phyloP scores from a whole-genome alignment of 1,140 invertebrate species.

The Zaprionus lachaisei region DNA sequence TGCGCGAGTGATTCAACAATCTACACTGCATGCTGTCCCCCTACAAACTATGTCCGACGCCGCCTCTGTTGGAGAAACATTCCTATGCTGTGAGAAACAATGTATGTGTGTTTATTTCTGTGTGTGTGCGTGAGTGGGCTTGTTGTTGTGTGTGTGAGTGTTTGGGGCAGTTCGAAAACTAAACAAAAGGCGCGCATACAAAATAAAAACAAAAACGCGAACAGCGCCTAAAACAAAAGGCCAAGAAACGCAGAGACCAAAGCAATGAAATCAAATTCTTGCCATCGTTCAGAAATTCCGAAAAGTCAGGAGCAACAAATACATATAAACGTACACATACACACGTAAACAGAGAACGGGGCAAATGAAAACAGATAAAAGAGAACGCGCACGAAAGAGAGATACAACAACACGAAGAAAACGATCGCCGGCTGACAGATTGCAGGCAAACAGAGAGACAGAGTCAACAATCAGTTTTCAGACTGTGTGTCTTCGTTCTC shows the following conservation, averaged over 20 bases:
- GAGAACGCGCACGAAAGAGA: constrained; percentile 5
- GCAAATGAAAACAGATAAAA: constrained; percentile 24
- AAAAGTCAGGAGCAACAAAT: constrained; percentile 65
- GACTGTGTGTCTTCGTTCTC: constrained; percentile 34
- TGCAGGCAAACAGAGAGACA: constrained; percentile 37
- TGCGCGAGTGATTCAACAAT: neutral
- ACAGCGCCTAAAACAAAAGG: constrained; percentile 74
- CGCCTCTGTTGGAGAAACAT: constrained; percentile 38
- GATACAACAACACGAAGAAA: constrained; percentile 20
- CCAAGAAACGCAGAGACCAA: constrained; percentile 63
- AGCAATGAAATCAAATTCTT: constrained; percentile 80
- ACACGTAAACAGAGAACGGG: constrained; percentile 28
- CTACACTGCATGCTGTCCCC: neutral
- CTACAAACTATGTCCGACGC: constrained; percentile 36
- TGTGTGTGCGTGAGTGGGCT: constrained; percentile 2
- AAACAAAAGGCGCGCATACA: constrained; percentile 74
- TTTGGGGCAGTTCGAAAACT: constrained; percentile 60
- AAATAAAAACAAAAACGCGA: constrained; percentile 70
- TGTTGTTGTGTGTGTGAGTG: constrained; percentile 21
- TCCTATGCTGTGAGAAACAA: constrained; percentile 53
- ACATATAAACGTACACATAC: constrained; percentile 12
- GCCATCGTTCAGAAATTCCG: constrained; percentile 79
- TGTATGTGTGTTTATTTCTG: constrained; percentile 19
- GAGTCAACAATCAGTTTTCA: constrained; percentile 27
- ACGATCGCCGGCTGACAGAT: constrained; percentile 57